Conservation (phyloP, 2,797 vertebrate species). For the Euthynnus affinis region DNA sequence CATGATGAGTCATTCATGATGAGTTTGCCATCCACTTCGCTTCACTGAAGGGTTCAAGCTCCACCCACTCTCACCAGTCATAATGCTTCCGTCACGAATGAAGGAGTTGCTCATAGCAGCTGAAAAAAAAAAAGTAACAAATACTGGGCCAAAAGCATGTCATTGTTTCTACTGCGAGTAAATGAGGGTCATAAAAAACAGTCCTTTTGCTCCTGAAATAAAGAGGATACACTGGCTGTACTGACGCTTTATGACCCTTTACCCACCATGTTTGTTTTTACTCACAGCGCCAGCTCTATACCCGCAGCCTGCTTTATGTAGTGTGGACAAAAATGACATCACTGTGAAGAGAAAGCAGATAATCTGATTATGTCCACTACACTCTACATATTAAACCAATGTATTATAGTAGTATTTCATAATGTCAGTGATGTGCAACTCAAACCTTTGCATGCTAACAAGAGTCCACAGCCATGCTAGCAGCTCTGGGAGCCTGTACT, state of each 20-base stretch:
- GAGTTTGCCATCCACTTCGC: neutral
- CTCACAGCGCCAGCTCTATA: neutral
- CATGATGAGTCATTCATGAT: slow-evolving; percentile 1
- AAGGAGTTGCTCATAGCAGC: neutral
- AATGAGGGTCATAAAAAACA: neutral
- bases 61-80: neutral
- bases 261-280: neutral
- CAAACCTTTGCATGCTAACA: neutral
- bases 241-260: neutral
- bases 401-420: neutral
- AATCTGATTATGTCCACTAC: neutral
- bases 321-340: neutral
- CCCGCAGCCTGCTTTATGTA: neutral
- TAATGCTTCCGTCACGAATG: neutral
- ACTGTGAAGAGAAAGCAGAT: neutral
- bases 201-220: too few relatives aligned
- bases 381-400: neutral
- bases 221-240: neutral
- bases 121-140: neutral
- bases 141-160: neutral
- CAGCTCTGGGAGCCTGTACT: too few relatives aligned
- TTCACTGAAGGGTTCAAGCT: slow-evolving; percentile 13
- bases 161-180: slow-evolving; percentile 4
- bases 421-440: neutral
- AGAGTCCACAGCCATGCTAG: too few relatives aligned